Conservation (phyloP, 2,888 invertebrate species). For the Noctua fimbriata region DNA sequence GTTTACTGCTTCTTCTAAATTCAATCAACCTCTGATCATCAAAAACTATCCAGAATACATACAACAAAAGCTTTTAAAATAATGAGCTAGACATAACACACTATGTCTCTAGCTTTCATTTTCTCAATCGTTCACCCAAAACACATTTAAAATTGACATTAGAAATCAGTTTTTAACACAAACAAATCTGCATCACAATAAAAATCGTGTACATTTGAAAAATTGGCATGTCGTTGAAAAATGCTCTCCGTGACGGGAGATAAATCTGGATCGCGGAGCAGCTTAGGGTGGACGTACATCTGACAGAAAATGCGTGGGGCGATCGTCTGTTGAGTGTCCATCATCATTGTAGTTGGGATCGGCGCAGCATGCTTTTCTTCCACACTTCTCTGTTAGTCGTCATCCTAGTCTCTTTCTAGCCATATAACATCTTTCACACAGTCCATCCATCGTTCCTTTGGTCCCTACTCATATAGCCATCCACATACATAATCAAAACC, state of each 20-base stretch:
- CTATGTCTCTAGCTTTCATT: neutral
- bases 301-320: neutral
- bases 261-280: constrained; percentile 41
- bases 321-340: neutral
- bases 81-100: constrained; percentile 5
- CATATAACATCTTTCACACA: neutral
- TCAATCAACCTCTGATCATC: neutral
- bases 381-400: neutral
- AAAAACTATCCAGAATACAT: neutral
- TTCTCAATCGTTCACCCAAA: constrained; percentile 26
- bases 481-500: too few species aligned
- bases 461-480: neutral
- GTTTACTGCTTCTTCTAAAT: neutral
- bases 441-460: neutral
- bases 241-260: constrained; percentile 37
- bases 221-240: constrained; percentile 47
- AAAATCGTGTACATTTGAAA: constrained; percentile 39
- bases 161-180: constrained; percentile 14
- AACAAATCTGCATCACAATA: constrained; percentile 19
- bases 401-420: neutral
- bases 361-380: neutral
- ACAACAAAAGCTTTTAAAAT: constrained; percentile 35
- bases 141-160: constrained; percentile 31
- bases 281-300: neutral
- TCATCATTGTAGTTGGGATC: neutral